A percentile compares a stretch with the other conserved stretches of the same genome.
phyloP scores from a whole-genome alignment of 2,113 vertebrate genomes.

The Nothoprocta perdicaria region DNA sequence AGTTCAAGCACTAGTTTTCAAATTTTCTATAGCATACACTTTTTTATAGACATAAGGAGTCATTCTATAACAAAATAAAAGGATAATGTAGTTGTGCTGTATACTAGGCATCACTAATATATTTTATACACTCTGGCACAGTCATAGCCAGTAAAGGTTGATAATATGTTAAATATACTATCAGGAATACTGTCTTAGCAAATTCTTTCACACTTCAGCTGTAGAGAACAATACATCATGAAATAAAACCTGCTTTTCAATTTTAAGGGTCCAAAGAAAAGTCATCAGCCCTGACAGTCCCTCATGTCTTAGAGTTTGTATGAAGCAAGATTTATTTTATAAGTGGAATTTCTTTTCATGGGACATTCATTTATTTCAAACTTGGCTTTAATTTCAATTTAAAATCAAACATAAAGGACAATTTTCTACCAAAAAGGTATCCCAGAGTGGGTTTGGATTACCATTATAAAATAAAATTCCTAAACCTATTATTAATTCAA shows the following conservation, averaged over 20 bases:
- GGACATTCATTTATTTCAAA: neutral
- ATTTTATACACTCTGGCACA: neutral
- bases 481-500: neutral
- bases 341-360: neutral
- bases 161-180: neutral
- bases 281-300: accelerated
- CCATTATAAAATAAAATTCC: neutral
- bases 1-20: neutral
- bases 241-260: neutral
- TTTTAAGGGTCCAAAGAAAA: neutral
- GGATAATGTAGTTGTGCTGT: neutral
- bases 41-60: neutral
- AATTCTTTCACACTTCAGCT: neutral
- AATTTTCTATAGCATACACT: neutral
- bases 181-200: neutral
- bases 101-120: neutral
- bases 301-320: neutral
- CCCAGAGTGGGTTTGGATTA: neutral
- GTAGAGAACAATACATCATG: neutral
- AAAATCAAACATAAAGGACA: neutral
- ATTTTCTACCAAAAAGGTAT: neutral
- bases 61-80: neutral
- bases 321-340: neutral
- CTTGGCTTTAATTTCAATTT: neutral
- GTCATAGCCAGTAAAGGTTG: neutral